These are phyloP conservation scores for Coluber constrictor DNA, from an alignment of 2,797 vertebrate genomes.

Conservation along the genomic window DNA sequence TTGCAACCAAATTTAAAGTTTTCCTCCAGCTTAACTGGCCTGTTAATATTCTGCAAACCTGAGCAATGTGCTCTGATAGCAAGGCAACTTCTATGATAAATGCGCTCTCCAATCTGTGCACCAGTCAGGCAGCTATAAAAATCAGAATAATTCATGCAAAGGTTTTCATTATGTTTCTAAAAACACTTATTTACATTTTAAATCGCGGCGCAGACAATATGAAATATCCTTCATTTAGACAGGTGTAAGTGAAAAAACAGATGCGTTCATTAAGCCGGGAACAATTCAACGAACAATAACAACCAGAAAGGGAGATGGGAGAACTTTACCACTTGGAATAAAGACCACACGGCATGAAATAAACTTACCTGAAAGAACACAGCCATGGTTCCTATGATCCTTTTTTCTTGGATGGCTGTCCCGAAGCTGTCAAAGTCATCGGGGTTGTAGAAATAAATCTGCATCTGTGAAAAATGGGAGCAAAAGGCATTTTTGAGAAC, in stretches of 20 bases:
- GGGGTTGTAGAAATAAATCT: conserved; percentile 97
- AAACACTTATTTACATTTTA: conserved; percentile 81
- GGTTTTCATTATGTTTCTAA: conserved; percentile 74
- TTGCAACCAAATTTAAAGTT: conserved; percentile 66
- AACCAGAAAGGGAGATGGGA: conserved; percentile 3
- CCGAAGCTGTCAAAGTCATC: conserved; percentile 95
- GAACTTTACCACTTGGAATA: conserved; percentile 53
- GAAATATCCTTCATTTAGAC: conserved; percentile 76
- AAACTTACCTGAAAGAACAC: conserved; percentile 93
- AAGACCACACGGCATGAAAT: conserved; percentile 51
- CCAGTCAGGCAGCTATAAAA: conserved; percentile 73
- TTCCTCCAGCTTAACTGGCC: conserved; percentile 56
- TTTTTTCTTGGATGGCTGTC: conserved; percentile 87
- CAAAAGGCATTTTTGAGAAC: conserved; percentile 44
- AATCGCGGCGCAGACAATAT: conserved; percentile 73
- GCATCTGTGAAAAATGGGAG: conserved; percentile 83
- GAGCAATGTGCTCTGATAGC: conserved; percentile 56
- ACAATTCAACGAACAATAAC: conserved; percentile 68
- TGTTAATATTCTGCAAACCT: conserved; percentile 69
- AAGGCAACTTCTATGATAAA: conserved; percentile 73
- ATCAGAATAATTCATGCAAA: conserved; percentile 75
- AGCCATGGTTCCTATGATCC: conserved; percentile 88
- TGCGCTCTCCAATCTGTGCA: conserved; percentile 70
- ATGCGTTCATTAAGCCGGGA: conserved; percentile 73
- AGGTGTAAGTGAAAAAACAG: conserved; percentile 76